Conservation (phyloP, 2,113 vertebrate species). For the Xenotilapia caudafasciata region DNA sequence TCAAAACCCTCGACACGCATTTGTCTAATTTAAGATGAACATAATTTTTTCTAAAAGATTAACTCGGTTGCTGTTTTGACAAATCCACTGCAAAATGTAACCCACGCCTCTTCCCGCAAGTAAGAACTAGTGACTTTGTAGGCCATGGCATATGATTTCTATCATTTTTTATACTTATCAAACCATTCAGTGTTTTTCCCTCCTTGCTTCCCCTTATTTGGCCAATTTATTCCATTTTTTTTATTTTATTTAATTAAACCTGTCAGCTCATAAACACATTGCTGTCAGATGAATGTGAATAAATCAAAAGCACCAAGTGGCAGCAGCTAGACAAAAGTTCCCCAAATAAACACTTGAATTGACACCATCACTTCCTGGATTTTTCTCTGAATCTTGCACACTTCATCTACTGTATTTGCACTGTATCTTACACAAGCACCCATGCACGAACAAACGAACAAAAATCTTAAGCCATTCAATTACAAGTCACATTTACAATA, state of each 20-base stretch:
- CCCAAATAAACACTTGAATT: not conserved
- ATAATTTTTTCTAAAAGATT: not conserved
- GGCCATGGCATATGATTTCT: not conserved
- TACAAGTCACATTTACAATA: not conserved
- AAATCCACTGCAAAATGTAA: not conserved
- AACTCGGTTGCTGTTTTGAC: not conserved
- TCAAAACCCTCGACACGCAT: not conserved
- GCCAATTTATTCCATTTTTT: not conserved
- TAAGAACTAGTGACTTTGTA: not conserved
- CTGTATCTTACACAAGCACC: rapidly evolving
- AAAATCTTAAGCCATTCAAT: not conserved
- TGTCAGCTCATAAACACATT: not conserved
- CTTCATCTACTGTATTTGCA: not conserved
- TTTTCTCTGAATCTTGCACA: not conserved
- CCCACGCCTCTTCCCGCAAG: not conserved
- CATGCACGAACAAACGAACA: not conserved
- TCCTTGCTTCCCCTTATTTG: not conserved
- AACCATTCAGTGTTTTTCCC: not conserved
- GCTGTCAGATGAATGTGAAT: not conserved
- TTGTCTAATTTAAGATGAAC: not conserved
- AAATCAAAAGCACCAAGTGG: not conserved
- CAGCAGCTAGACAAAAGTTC: not conserved
- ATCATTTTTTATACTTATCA: not conserved
- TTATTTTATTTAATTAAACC: not conserved
- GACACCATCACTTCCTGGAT: not conserved